Evolutionary conservation across 2,888 invertebrate species (phyloP).

Genomic region (Exephanes ischioxanthus): DNA sequence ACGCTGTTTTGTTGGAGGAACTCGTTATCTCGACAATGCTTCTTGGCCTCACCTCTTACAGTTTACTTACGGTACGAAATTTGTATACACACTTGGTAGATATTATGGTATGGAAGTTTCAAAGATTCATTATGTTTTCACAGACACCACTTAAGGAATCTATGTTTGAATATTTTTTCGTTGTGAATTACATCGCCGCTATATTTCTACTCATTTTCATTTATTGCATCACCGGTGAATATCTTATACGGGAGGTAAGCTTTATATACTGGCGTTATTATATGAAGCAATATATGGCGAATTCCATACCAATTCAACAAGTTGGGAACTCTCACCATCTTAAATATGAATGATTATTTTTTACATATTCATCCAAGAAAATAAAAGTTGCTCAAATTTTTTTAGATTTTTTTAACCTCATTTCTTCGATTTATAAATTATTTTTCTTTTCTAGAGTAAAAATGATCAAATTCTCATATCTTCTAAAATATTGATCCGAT

Average conservation of each 20-base stretch:
- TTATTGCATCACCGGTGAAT: conserved; percentile 72
- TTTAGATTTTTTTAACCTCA: too few relatives aligned
- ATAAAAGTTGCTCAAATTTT: too few relatives aligned
- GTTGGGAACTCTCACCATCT: too few relatives aligned
- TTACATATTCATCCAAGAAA: too few relatives aligned
- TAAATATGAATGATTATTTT: too few relatives aligned
- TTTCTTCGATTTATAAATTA: too few relatives aligned
- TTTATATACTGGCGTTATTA: background rate
- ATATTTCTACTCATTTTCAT: conserved; percentile 63
- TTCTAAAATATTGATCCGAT: too few relatives aligned
- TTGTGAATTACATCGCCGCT: conserved; percentile 44
- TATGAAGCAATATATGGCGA: background rate
- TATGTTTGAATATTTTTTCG: conserved; percentile 18
- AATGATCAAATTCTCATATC: too few relatives aligned
- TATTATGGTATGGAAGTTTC: background rate
- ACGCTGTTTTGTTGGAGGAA: conserved; percentile 59
- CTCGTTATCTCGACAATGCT: conserved; percentile 59
- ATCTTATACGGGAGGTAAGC: conserved; percentile 68
- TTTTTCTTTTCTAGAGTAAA: too few relatives aligned
- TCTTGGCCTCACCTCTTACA: conserved; percentile 59
- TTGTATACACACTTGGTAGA: background rate
- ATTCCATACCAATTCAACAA: too few relatives aligned
- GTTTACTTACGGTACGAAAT: conserved; percentile 53
- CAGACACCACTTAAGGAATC: conserved; percentile 24
- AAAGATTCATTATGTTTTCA: background rate